Percentiles rank a stretch among this genome's conserved stretches.
phyloP scores from a whole-genome alignment of 2,888 invertebrate genomes.

The Yponomeuta plumbellus region DNA sequence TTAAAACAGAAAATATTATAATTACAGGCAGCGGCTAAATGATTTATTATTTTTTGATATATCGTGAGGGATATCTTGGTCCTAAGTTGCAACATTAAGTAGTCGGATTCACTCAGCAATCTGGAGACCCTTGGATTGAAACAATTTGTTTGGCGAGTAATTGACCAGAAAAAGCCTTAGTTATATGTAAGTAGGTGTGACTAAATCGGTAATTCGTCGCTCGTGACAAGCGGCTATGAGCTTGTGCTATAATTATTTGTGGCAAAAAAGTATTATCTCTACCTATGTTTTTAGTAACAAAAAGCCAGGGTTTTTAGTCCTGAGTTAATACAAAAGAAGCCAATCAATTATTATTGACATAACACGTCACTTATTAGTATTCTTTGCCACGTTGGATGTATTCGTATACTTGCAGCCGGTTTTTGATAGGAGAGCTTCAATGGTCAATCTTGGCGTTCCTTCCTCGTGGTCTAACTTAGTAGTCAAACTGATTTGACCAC shows the following conservation, averaged over 20 bases:
- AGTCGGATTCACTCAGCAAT: background rate
- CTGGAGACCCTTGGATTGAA: background rate
- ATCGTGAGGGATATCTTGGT: background rate
- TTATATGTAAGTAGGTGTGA: constrained; percentile 28
- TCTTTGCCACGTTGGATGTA: no score
- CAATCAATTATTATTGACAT: no score
- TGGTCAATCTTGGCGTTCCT: no score
- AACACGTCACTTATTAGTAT: no score
- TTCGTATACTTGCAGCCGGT: no score
- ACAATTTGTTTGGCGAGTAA: background rate
- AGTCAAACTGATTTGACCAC: no score
- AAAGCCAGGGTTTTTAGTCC: background rate
- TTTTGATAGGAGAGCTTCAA: no score
- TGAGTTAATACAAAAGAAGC: no score
- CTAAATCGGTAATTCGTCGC: constrained; percentile 30
- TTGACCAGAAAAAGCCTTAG: background rate
- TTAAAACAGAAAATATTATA: background rate
- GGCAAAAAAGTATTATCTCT: constrained; percentile 14
- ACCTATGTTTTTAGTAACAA: constrained; percentile 19
- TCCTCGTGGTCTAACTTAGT: no score
- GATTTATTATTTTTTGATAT: constrained; percentile 10
- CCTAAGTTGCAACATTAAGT: constrained; percentile 8
- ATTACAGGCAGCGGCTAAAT: background rate
- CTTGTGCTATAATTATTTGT: constrained; percentile 18
- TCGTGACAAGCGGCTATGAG: constrained; percentile 10